phyloP scores from a whole-genome alignment of 2,888 invertebrate species.

The Thereva nobilitata region DNA sequence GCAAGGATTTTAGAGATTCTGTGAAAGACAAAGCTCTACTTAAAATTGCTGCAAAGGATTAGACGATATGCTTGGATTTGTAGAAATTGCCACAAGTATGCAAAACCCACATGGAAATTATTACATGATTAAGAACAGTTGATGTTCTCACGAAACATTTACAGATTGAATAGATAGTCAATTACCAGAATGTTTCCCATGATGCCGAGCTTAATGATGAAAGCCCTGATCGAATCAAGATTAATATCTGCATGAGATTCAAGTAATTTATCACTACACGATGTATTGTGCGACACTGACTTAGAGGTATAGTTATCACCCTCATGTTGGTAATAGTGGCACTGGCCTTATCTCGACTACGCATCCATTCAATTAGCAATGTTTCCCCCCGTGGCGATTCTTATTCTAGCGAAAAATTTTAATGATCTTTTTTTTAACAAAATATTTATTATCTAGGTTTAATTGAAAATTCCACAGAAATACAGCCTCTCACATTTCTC shows the following conservation, averaged over 20 bases:
- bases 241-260: constrained; percentile 15
- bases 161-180: constrained; percentile 7
- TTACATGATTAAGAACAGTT: constrained; percentile 10
- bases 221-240: constrained; percentile 15
- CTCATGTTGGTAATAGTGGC: constrained; percentile 3
- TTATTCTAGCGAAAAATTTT: constrained; percentile 26
- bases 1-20: constrained; percentile 5
- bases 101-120: constrained; percentile 16
- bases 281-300: constrained; percentile 17
- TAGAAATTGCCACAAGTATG: not conserved
- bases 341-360: not conserved
- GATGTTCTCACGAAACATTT: constrained; percentile 24
- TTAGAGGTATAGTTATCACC: constrained; percentile 22
- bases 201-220: constrained; percentile 1
- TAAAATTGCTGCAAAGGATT: not conserved
- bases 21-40: not conserved
- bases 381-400: not conserved
- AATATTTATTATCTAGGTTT: constrained; percentile 28
- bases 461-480: constrained; percentile 24
- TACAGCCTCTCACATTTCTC: no score
- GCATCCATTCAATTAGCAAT: constrained; percentile 19
- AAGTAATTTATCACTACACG: constrained; percentile 23
- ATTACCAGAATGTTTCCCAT: constrained; percentile 14
- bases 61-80: constrained; percentile 13
- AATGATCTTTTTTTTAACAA: constrained; percentile 15